A percentile compares a stretch with the other conserved stretches of the same genome.
phyloP scores from a whole-genome alignment of 2,113 vertebrate genomes.

The Mustelus asterias region DNA sequence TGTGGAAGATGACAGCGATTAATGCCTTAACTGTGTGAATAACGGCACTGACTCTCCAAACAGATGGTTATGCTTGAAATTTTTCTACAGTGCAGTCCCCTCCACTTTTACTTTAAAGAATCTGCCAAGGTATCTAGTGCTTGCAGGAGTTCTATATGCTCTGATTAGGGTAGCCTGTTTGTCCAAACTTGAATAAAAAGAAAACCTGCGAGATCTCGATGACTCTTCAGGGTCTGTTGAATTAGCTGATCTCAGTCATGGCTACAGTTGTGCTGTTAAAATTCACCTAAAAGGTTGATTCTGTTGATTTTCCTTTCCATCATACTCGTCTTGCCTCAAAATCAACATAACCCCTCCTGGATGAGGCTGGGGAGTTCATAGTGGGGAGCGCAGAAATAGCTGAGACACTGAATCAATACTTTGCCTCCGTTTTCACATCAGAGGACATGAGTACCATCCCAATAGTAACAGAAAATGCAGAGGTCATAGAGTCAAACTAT shows the following conservation, averaged over 20 bases:
- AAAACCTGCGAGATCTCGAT: not conserved
- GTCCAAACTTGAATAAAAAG: not conserved
- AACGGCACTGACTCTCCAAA: not conserved
- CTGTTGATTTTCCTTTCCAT: not conserved
- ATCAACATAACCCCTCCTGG: not conserved
- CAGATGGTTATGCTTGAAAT: not conserved
- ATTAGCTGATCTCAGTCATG: not conserved
- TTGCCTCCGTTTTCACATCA: too few species aligned
- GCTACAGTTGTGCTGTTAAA: not conserved
- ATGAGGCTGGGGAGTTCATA: too few species aligned
- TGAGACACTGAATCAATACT: too few species aligned
- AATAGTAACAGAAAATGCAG: too few species aligned
- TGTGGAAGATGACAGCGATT: slow-evolving; percentile 12
- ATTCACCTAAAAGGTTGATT: too few species aligned
- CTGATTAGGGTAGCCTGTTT: not conserved
- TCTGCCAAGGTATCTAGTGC: not conserved
- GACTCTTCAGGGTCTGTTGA: not conserved
- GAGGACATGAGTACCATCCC: too few species aligned
- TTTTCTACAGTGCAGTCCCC: not conserved
- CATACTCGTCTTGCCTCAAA: not conserved
- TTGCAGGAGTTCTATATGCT: not conserved
- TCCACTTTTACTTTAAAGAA: not conserved
- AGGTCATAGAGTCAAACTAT: too few species aligned
- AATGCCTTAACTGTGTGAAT: not conserved
- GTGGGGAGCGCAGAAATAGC: too few species aligned